Evolutionary conservation across 1,140 invertebrate species (phyloP).

Genomic region (Penaeus chinensis): DNA sequence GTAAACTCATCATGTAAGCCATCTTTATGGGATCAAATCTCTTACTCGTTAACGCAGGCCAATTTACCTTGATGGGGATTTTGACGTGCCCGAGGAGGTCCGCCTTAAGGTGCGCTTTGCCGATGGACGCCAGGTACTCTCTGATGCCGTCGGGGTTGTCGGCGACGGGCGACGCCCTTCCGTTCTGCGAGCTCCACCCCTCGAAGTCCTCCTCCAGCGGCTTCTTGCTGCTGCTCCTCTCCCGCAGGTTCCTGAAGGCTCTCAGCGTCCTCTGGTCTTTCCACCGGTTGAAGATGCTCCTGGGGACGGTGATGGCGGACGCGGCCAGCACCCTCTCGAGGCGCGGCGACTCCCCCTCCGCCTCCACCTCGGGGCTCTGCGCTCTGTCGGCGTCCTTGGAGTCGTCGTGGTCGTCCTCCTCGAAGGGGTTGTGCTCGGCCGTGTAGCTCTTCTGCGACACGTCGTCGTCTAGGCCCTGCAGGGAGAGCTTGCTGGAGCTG

Average conservation of each 20-base stretch:
- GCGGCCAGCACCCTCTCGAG: too few species aligned
- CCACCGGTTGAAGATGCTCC: neutral
- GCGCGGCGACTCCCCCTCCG: too few species aligned
- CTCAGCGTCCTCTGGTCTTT: slow-evolving; percentile 10
- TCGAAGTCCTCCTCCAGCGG: neutral
- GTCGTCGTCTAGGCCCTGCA: too few species aligned
- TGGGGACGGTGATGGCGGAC: neutral
- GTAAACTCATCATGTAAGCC: too few species aligned
- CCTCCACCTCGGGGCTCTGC: too few species aligned
- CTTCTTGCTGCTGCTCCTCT: slow-evolving; percentile 8
- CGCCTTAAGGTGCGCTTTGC: slow-evolving; percentile 39
- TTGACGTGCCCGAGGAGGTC: slow-evolving; percentile 35
- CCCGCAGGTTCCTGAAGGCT: slow-evolving; percentile 33
- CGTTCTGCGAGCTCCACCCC: neutral
- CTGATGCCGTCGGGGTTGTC: slow-evolving; percentile 37
- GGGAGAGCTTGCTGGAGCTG: too few species aligned
- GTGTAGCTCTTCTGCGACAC: too few species aligned
- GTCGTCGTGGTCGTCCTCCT: too few species aligned
- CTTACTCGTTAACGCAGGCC: too few species aligned
- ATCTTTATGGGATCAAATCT: too few species aligned
- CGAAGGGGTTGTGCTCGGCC: too few species aligned
- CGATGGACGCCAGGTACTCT: slow-evolving; percentile 22
- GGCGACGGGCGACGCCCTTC: neutral
- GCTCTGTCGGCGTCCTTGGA: too few species aligned
- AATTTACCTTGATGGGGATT: slow-evolving; percentile 47